Evolutionary conservation across 2,888 invertebrate species (phyloP).

Genomic region (Syrista parreyssii): DNA sequence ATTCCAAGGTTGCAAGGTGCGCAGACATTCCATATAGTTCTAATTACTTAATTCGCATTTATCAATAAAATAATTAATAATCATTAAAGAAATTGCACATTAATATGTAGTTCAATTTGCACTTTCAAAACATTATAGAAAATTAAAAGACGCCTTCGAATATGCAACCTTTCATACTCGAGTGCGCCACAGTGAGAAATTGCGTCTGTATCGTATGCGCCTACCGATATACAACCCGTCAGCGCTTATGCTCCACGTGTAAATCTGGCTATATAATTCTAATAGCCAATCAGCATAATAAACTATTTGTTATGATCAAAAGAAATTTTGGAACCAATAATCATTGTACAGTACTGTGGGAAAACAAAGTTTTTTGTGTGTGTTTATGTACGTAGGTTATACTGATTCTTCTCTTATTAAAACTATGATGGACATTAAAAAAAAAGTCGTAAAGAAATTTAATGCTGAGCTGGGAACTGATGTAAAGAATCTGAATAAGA

Average conservation of each 20-base stretch:
- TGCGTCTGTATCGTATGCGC: background rate
- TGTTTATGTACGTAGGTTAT: background rate
- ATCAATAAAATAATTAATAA: too few relatives aligned
- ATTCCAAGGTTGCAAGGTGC: too few relatives aligned
- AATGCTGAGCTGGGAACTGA: conserved; percentile 70
- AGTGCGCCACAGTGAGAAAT: background rate
- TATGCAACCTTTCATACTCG: background rate
- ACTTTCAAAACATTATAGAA: too few relatives aligned
- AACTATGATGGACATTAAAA: conserved; percentile 49
- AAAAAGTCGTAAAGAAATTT: conserved; percentile 67
- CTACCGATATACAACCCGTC: background rate
- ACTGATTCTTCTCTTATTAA: background rate
- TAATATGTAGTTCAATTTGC: too few relatives aligned
- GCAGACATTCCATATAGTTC: too few relatives aligned
- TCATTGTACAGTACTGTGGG: background rate
- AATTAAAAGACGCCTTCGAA: background rate
- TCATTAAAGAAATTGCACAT: too few relatives aligned
- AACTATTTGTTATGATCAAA: background rate
- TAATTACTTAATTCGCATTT: too few relatives aligned
- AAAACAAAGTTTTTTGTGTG: background rate
- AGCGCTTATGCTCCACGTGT: background rate
- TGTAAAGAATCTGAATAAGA: conserved; percentile 69
- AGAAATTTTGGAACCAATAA: background rate
- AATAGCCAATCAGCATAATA: too few relatives aligned
- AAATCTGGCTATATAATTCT: background rate